A percentile compares a stretch with the other conserved stretches of the same genome.
Conservation (phyloP, 2,113 vertebrate species). For the Todiramphus saurophagus region DNA sequence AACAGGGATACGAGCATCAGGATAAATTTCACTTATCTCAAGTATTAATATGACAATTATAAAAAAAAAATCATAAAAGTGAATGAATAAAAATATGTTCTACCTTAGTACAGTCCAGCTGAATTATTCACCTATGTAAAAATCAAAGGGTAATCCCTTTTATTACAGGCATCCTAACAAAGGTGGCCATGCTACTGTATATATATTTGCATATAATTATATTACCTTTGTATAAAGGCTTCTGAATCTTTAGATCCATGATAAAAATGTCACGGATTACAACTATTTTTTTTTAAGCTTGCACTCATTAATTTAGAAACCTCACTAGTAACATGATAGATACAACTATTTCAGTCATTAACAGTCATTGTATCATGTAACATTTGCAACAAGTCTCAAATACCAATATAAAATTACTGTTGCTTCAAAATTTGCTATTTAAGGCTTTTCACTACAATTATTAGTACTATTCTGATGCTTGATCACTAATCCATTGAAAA, state of each 20-base stretch:
- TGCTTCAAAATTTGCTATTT: conserved; percentile 72
- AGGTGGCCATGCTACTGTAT: conserved; percentile 70
- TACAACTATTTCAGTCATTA: conserved; percentile 48
- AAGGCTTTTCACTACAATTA: conserved; percentile 80
- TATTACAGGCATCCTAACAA: conserved; percentile 73
- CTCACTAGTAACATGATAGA: conserved; percentile 45
- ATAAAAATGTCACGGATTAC: conserved; percentile 32
- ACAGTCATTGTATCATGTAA: conserved; percentile 55
- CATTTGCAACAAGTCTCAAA: conserved; percentile 70
- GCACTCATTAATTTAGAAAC: conserved; percentile 51
- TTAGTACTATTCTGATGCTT: conserved; percentile 11
- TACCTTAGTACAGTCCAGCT: conserved; percentile 76
- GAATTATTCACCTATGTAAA: conserved; percentile 70
- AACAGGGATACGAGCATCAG: conserved; percentile 35
- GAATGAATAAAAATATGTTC: conserved; percentile 69
- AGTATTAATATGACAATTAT: conserved; percentile 52
- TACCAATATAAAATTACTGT: conserved; percentile 63
- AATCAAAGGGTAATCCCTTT: conserved; percentile 68
- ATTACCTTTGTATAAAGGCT: conserved; percentile 65
- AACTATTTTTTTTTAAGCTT: conserved; percentile 32
- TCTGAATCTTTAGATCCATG: conserved; percentile 63
- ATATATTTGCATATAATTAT: conserved; percentile 78
- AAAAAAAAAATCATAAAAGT: conserved; percentile 53
- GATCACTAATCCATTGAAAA: conserved; percentile 39
- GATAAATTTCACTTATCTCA: conserved; percentile 21